phyloP scores from a whole-genome alignment of 2,113 vertebrate species.

The Peucedramus taeniatus region DNA sequence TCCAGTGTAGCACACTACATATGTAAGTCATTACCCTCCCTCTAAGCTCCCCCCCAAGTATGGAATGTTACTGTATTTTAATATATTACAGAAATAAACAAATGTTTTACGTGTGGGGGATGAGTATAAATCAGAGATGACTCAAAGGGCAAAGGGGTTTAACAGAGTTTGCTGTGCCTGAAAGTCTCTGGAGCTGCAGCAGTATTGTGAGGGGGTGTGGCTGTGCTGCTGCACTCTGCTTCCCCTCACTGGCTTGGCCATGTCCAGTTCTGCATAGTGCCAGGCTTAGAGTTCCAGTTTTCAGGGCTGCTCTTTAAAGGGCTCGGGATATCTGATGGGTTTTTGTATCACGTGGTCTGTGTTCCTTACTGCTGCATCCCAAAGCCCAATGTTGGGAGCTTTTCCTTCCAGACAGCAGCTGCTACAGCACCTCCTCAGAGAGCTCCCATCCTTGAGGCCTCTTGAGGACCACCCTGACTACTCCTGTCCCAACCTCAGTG shows the following conservation, averaged over 20 bases:
- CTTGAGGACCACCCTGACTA: neutral
- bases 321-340: neutral
- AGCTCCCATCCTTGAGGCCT: neutral
- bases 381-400: fast-evolving
- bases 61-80: constrained; percentile 57
- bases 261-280: fast-evolving
- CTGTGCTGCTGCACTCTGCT: neutral
- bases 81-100: constrained; percentile 57
- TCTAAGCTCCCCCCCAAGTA: constrained; percentile 19
- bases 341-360: neutral
- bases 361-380: neutral
- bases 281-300: neutral
- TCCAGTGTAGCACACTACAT: constrained; percentile 27
- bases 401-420: neutral
- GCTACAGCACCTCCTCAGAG: fast-evolving
- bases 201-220: neutral
- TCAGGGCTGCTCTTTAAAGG: neutral
- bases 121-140: constrained; percentile 36
- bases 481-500: neutral
- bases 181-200: neutral
- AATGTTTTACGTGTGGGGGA: constrained; percentile 2
- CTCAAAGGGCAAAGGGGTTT: neutral
- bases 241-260: neutral
- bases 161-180: neutral
- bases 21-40: constrained; percentile 47